Base-by-base conservation (phyloP, 2,888 invertebrate species). In the Scrobipalpa atriplicella region DNA sequence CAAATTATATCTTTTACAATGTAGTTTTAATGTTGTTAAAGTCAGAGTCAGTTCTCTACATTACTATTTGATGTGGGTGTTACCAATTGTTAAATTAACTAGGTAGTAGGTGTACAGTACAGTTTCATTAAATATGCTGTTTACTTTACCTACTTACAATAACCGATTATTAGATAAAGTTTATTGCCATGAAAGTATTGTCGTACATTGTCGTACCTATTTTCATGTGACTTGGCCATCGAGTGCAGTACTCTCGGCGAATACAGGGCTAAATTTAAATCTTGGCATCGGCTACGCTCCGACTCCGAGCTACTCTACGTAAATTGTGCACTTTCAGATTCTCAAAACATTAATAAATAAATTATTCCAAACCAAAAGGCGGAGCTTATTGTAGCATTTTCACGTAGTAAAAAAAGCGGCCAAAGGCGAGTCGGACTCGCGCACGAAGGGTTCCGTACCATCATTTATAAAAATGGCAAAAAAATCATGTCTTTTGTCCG, bases 151-250 rank as follows among this genome's bases (percentile, higher is more conserved):
- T 29, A 43, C 43, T 3, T 43, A 43, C 11, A 11, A 13, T 43
- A 19, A 19, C 18, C 16, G 16, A 16, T 19, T 52, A 19, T 18
- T 52, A 19, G 10, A 11, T 19, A 21, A 9, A 54, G 60, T 39
- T 60, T 39, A 39, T 13, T 39, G 21, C 18, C 39, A 18, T 18
- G 36, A 60, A 60, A 18, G 58, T 60, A 60, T 60, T 39, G 7
- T 39, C 38, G 10, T 60, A 39, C 39, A 60, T 36, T 39, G 60
- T 60, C 60, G 39, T 63, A 13, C 65, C 69, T 80, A 78, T 84
- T 79, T 78, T 72, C 78, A 81, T 81, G 80, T 79, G 85, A 84
- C 82, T 87, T 88, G 88, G 89, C 86, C 73, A 76, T 82, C 76
- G 70, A 70, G 69, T 75, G 74, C 78, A 77, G 74, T 80, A 80